Percentiles rank a stretch among this genome's conserved stretches.
phyloP scores from a whole-genome alignment of 2,797 vertebrate genomes.

The Danio aesculapii region DNA sequence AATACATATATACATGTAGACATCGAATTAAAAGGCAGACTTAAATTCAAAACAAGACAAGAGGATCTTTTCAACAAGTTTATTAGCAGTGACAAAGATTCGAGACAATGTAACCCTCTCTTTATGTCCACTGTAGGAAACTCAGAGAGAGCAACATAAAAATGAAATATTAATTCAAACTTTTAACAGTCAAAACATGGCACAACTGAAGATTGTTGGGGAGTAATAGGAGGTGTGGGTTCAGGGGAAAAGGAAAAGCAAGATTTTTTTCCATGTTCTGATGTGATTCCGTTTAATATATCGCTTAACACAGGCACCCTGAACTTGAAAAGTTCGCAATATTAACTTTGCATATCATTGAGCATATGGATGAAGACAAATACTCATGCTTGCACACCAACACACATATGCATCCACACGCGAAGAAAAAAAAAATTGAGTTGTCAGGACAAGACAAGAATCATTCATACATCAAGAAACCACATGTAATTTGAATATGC shows the following conservation, averaged over 20 bases:
- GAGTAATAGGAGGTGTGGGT: neutral
- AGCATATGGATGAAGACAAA: slow-evolving; percentile 56
- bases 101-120: slow-evolving; percentile 50
- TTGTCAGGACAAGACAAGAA: slow-evolving; percentile 48
- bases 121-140: slow-evolving; percentile 53
- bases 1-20: no score
- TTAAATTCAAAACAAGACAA: neutral
- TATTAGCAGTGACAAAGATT: slow-evolving; percentile 67
- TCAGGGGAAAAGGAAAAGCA: slow-evolving; percentile 18
- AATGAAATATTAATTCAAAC: slow-evolving; percentile 55
- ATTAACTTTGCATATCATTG: slow-evolving; percentile 60
- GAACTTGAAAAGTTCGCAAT: slow-evolving; percentile 57
- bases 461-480: slow-evolving; percentile 41
- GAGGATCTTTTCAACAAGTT: slow-evolving; percentile 61
- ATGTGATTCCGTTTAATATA: slow-evolving; percentile 52
- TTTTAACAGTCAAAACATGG: slow-evolving; percentile 69
- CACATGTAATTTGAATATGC: slow-evolving; percentile 20
- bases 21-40: neutral
- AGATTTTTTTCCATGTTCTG: slow-evolving; percentile 52
- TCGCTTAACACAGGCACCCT: slow-evolving; percentile 62
- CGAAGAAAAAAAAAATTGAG: slow-evolving; percentile 22
- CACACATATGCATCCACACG: slow-evolving; percentile 35
- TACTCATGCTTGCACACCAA: slow-evolving; percentile 53
- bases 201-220: slow-evolving; percentile 59
- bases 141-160: slow-evolving; percentile 54